A percentile compares a stretch with the other conserved stretches of the same genome.
Evolutionary conservation across 2,113 vertebrate genomes (phyloP).

Genomic region (Sigmodon hispidus): DNA sequence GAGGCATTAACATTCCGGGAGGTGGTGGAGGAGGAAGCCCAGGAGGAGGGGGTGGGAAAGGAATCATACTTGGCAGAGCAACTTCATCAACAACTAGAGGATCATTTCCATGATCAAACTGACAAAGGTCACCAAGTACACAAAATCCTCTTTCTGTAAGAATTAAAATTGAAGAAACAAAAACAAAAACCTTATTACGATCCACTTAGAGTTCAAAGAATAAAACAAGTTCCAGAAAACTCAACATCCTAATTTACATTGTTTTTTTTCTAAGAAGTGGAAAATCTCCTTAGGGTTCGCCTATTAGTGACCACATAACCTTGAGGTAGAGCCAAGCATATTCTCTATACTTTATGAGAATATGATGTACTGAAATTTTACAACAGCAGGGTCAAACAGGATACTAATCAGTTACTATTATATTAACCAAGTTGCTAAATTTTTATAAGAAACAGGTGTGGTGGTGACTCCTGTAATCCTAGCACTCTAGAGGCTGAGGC

Average conservation of each 20-base stretch:
- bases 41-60: conserved; percentile 94
- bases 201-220: conserved; percentile 57
- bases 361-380: background rate
- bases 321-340: background rate
- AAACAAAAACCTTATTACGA: conserved; percentile 58
- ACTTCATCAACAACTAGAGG: conserved; percentile 96
- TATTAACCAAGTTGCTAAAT: background rate
- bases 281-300: conserved; percentile 30
- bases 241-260: conserved; percentile 51
- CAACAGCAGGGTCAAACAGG: background rate
- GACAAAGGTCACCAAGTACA: conserved; percentile 97
- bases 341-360: background rate
- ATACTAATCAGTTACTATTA: conserved; percentile 9
- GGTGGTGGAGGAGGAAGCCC: conserved; percentile 88
- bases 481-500: background rate
- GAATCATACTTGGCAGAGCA: conserved; percentile 95
- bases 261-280: conserved; percentile 23
- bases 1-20: conserved; percentile 89
- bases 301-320: conserved; percentile 27
- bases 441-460: conserved; percentile 25
- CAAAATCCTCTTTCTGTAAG: conserved; percentile 97
- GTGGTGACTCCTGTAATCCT: background rate
- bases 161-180: conserved; percentile 60
- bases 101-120: conserved; percentile 96
- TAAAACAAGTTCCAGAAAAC: conserved; percentile 48